Percentiles rank a stretch among this genome's conserved stretches.
These are phyloP conservation scores for Crotalus horridus DNA, from an alignment of 2,113 vertebrate genomes.

Conservation along the genomic window DNA sequence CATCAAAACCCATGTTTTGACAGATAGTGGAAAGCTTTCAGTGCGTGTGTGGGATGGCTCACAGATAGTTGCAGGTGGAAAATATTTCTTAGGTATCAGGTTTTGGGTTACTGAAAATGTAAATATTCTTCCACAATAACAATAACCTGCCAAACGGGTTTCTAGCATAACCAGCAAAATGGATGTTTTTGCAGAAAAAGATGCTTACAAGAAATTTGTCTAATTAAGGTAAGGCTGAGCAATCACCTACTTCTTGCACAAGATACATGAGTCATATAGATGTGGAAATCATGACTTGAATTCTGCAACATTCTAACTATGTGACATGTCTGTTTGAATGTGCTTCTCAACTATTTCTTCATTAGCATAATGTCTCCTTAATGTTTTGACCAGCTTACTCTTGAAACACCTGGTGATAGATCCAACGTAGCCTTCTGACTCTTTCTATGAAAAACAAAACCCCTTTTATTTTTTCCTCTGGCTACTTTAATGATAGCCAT, in stretches of 20 bases:
- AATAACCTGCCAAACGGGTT: conserved; percentile 54
- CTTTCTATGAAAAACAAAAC: not conserved
- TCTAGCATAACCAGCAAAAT: conserved; percentile 27
- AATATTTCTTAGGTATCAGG: conserved; percentile 54
- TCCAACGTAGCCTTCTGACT: not conserved
- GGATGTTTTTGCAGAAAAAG: conserved; percentile 43
- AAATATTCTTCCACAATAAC: conserved; percentile 58
- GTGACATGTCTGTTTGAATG: not conserved
- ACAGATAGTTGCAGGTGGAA: conserved; percentile 65
- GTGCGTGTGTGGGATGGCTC: conserved; percentile 58
- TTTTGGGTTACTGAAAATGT: conserved; percentile 47
- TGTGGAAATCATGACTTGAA: conserved; percentile 37
- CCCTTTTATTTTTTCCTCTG: not conserved
- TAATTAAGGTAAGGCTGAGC: conserved; percentile 59
- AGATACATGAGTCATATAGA: not conserved
- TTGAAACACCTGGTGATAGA: not conserved
- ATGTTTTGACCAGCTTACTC: not conserved
- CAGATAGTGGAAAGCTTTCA: conserved; percentile 68
- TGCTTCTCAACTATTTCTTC: not conserved
- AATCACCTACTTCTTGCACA: conserved; percentile 54
- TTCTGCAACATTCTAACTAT: not conserved
- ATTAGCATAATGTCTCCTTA: not conserved
- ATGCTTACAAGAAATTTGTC: conserved; percentile 47
- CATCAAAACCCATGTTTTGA: conserved; percentile 68
- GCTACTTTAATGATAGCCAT: not conserved